These are phyloP conservation scores for Drosophila auraria DNA, from an alignment of 1,140 invertebrate species.

Conservation along the genomic window DNA sequence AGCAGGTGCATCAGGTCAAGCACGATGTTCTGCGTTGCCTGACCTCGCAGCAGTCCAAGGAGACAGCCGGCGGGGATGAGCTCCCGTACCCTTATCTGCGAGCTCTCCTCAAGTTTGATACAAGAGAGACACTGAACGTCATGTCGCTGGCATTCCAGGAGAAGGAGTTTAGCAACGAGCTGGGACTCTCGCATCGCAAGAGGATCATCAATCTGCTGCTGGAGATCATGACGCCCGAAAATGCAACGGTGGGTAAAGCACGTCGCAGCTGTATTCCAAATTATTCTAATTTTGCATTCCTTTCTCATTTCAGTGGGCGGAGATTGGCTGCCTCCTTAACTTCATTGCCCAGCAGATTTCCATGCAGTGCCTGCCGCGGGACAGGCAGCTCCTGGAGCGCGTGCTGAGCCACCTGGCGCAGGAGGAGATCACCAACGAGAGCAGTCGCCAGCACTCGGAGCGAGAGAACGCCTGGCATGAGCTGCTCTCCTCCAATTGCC, in stretches of 20 bases:
- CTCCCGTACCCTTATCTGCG: constrained; percentile 92
- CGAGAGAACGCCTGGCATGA: constrained; percentile 93
- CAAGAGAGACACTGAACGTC: constrained; percentile 95
- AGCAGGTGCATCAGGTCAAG: constrained; percentile 90
- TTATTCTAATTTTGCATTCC: neutral
- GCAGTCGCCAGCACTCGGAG: constrained; percentile 87
- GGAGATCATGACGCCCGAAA: constrained; percentile 90
- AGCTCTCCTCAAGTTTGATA: constrained; percentile 94
- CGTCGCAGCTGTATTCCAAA: too few relatives aligned
- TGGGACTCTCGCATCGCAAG: constrained; percentile 91
- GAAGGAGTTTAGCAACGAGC: constrained; percentile 90
- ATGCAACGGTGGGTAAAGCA: constrained; percentile 87
- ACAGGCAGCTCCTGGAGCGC: constrained; percentile 82
- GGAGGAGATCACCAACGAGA: constrained; percentile 83
- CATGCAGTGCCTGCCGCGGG: constrained; percentile 84
- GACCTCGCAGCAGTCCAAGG: constrained; percentile 89
- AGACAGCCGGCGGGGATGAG: constrained; percentile 88
- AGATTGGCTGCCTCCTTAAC: constrained; percentile 86
- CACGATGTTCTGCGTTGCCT: constrained; percentile 90
- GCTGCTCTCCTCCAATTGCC: constrained; percentile 89
- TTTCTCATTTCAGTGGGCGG: constrained; percentile 82
- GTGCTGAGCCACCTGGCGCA: constrained; percentile 85
- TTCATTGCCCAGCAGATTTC: constrained; percentile 86
- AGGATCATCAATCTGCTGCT: constrained; percentile 93
- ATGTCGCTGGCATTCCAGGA: constrained; percentile 95